Evolutionary conservation across 2,113 vertebrate genomes (phyloP), one percentile per base, ranked within the genome.

Genomic region (Corynorhinus townsendii): DNA sequence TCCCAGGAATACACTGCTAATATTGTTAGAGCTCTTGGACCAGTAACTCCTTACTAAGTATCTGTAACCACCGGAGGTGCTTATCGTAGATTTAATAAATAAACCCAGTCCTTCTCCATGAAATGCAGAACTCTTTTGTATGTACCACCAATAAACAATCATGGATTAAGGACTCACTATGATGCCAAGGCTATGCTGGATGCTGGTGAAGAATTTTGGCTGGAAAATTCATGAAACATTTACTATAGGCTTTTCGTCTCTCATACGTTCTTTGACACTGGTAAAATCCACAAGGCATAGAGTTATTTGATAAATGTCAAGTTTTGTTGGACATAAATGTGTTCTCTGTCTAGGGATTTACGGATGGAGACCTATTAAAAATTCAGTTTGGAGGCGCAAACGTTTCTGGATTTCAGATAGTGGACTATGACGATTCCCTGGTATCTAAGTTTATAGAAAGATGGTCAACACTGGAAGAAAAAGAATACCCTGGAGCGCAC

Each of bases 301-400:
- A 92, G 16, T 68, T 79, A 35, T 35, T 73, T 49, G n/a, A 5
- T 71, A 92, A 93, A 82, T 83, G 26, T 83, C 84, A 40, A 62
- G 76, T 95, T 95, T 9, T 85, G 5, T 80, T 45, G 66, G 89
- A 72, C 56, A 6, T 45, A 9, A 26, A 12, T 92, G 26, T 98
- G 91, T 96, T 98, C 81, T 96, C 2, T 97, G 33, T 97, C 72
- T 95, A 99, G 99, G 99, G 99, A 81, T 99, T 99, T 97, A 98
- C 99, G 77, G 99, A 99, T 93, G 99, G 99, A 92, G 99, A 99
- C 96, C 97, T 99, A 77, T 98, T 99, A 92, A 99, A 99, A 98
- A 99, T 99, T 98, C 99, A 99, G 96, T 99, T 99, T 94, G 99
- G 99, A 82, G 99, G 99, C 69, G 99, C 99, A 76, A 99, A 99